Evolutionary conservation across 2,797 vertebrate genomes (phyloP), one percentile per base, ranked within the genome.

Genomic region (Oryzias dopingdopingensis): DNA sequence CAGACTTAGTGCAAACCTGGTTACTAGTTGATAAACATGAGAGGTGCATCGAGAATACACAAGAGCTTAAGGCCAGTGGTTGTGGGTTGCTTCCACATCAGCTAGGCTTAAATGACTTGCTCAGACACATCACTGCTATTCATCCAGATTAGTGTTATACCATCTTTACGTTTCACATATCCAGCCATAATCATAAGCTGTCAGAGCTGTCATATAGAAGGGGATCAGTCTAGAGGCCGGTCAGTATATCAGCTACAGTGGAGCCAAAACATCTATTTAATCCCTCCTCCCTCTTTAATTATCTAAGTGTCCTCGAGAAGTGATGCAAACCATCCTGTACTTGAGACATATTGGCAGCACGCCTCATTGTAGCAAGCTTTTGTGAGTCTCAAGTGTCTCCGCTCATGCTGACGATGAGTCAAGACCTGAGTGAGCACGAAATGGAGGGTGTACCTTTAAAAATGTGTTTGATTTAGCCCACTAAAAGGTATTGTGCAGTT

Each of bases 231-330:
- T 70, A 62, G 55, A 80, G 85, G 82, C 72, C 77, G 85, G 84
- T 86, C 88, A 82, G 73, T 77, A 62, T 76, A 85, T 86, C 73
- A 77, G 53, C 70, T 16, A 63, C 65, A 66, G 74, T 70, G 45
- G 67, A 84, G 76, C 76, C 80, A 76, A 85, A 79, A 74, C 74
- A 77, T 81, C 77, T 85, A 87, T 83, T 82, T 86, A 86, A 84
- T 83, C 82, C 76, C 67, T 77, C 70, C 75, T 76, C 80, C 70
- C 67, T 81, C 83, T 83, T 86, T 90, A 88, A 91, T 90, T 86
- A 90, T 81, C 71, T 18, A 58, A 62, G 67, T 81, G 79, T 89
- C 83, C 84, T 83, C 69, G 58, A 80, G 68, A 87, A 78, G 77
- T 77, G 83, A 80, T 75, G 78, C 57, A 61, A 78, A 61, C 61